These are phyloP conservation scores for Tribolium madens DNA, from an alignment of 1,140 invertebrate genomes.

Conservation along the genomic window DNA sequence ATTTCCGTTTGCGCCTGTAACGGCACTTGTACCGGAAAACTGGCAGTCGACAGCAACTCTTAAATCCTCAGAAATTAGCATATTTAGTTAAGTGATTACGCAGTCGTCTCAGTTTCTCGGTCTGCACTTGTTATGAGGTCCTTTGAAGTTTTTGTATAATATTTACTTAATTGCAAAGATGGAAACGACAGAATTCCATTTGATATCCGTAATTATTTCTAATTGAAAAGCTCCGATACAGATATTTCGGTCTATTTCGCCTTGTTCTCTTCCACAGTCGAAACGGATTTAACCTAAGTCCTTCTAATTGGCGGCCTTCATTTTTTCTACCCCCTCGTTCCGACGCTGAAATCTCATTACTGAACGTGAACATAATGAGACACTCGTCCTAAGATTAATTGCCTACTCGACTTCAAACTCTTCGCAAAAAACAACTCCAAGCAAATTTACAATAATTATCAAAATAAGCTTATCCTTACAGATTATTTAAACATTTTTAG, in stretches of 20 bases:
- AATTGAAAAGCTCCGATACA: conserved; percentile 35
- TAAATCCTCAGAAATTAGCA: conserved; percentile 50
- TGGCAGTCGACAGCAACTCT: conserved; percentile 47
- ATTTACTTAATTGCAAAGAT: conserved; percentile 46
- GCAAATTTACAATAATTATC: conserved; percentile 2
- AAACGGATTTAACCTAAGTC: conserved; percentile 33
- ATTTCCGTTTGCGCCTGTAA: conserved; percentile 47
- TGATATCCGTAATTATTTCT: conserved; percentile 36
- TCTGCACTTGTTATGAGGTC: conserved; percentile 37
- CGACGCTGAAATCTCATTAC: conserved; percentile 23
- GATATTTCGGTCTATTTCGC: conserved; percentile 30
- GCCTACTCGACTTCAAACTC: conserved; percentile 20
- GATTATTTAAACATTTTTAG: too few species aligned
- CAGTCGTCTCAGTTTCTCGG: conserved; percentile 39
- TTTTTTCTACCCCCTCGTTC: conserved; percentile 10
- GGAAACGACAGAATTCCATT: conserved; percentile 38
- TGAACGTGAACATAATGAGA: conserved; percentile 37
- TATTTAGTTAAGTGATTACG: conserved; percentile 50
- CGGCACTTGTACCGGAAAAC: conserved; percentile 47
- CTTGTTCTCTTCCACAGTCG: conserved; percentile 27
- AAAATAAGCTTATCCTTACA: not conserved
- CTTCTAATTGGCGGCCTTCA: conserved; percentile 36
- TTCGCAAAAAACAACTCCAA: conserved; percentile 10
- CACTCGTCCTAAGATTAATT: conserved; percentile 30
- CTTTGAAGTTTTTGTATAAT: conserved; percentile 48